These are phyloP conservation scores for Peromyscus attwateri DNA, from an alignment of 2,797 vertebrate genomes.

Conservation along the genomic window DNA sequence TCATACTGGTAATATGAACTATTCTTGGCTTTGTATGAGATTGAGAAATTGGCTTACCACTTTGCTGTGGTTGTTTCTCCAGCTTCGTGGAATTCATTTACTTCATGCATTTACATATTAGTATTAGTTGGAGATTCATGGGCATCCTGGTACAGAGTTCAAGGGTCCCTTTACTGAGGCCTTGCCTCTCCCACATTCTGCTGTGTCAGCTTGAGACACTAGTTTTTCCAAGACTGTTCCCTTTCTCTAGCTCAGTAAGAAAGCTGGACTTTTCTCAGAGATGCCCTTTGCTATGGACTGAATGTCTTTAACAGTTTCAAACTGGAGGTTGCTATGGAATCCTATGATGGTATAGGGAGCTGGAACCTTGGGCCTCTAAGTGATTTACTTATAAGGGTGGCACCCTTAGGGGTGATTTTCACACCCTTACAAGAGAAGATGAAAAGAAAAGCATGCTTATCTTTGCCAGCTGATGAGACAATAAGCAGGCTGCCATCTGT, in stretches of 20 bases:
- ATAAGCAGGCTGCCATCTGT: neutral
- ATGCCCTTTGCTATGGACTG: neutral
- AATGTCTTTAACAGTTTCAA: neutral
- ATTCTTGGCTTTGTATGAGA: neutral
- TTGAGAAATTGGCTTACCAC: neutral
- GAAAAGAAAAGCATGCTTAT: neutral
- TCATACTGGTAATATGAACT: neutral
- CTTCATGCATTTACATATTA: neutral
- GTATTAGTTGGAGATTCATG: neutral
- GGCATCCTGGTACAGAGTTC: neutral
- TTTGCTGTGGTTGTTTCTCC: conserved; percentile 7
- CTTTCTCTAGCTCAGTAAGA: neutral
- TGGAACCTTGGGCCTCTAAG: neutral
- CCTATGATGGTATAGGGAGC: neutral
- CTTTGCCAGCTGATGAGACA: neutral
- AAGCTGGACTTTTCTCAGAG: neutral
- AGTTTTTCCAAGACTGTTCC: neutral
- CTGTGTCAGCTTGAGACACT: neutral
- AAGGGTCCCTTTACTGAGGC: neutral
- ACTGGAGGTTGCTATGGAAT: neutral
- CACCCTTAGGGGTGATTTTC: neutral
- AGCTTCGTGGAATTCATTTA: neutral
- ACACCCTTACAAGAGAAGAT: neutral
- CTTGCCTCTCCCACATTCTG: neutral
- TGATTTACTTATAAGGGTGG: neutral